Evolutionary conservation across 37 sponge, comb jelly and placozoan genomes (phyloP).

Genomic region (Spongilla lacustris): DNA sequence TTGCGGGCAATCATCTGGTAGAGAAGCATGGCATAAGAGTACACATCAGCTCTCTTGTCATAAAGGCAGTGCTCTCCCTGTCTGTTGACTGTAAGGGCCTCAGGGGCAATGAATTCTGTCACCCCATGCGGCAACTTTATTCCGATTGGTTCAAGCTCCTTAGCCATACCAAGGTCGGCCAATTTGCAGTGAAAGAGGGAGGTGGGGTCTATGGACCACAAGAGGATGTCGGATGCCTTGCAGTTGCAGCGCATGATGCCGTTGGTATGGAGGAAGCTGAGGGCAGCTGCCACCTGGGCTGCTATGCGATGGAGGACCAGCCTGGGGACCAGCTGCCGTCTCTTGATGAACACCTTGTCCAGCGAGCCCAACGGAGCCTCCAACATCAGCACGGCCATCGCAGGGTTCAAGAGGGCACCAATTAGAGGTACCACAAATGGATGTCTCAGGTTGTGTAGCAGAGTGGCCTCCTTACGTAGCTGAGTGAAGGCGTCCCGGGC

Average conservation of each 20-base stretch:
- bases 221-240: constrained; percentile 80
- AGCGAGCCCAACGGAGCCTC: constrained; percentile 83
- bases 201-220: constrained; percentile 73
- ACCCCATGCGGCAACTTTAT: constrained; percentile 58
- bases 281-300: constrained; percentile 81
- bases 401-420: constrained; percentile 69
- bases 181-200: constrained; percentile 81
- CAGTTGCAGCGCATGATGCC: constrained; percentile 76
- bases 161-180: constrained; percentile 81
- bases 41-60: constrained; percentile 77
- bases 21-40: constrained; percentile 83
- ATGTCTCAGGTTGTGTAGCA: constrained; percentile 63
- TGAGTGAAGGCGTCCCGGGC: constrained; percentile 43
- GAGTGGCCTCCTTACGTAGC: constrained; percentile 60
- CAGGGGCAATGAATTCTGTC: constrained; percentile 80
- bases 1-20: constrained; percentile 83
- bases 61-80: constrained; percentile 35
- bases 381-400: constrained; percentile 75
- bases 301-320: constrained; percentile 71
- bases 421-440: constrained; percentile 78
- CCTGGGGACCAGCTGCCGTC: constrained; percentile 45
- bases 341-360: constrained; percentile 44
- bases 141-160: constrained; percentile 61
- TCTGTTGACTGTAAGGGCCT: constrained; percentile 38
- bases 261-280: constrained; percentile 62